Base-by-base conservation (phyloP, 92 coral and sea anemone genomes). In the Metridium senile region DNA sequence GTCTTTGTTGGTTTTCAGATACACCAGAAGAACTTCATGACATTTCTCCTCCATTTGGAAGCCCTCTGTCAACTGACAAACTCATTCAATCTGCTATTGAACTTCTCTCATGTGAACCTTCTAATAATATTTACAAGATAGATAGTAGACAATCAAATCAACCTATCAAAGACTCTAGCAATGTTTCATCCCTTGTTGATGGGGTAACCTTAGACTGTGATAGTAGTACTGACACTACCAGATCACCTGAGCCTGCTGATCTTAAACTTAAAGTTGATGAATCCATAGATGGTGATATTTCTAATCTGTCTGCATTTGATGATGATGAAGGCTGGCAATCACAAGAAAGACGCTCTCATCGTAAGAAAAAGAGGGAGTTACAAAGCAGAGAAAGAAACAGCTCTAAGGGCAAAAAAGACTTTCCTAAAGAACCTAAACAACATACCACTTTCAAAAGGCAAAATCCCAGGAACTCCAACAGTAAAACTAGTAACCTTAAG, bases 301-400 rank as follows among this genome's bases (percentile, higher is more conserved):
- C 87, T 47, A 87, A 85, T 72, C 76, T 85, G 33, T 87, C 90
- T 35, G 91, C 86, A 16, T 25, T 78, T 47, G 87, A 83, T 46
- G 87, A 83, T 27, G 93, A 89, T 9, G 91, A 90, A 47, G 89
- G 86, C 33, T 91, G 97, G 97, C 93, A 91, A 78, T 91, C 97
- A 0, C 97, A 91, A 71, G 75, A 81, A 21, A 90, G 68, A 31
- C 66, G 93, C 19, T 85, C 86, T 2, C 81, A 88, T 49, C 69
- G 82, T 28, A 91, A 83, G 75, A 91, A 80, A 84, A 91, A 89
- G 88, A 91, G 76, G 66, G 93, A 89, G 26, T 78, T 31, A 53
- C 77, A 69, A 30, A 33, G 58, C 22, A 81, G 76, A 74, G 76
- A 76, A 58, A 85, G 74, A 56, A 82, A 31, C 35, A 81, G 67